Percentiles rank a stretch among this genome's conserved stretches.
Evolutionary conservation across 2,113 vertebrate species (phyloP).

Genomic region (Platycercus adscitus): DNA sequence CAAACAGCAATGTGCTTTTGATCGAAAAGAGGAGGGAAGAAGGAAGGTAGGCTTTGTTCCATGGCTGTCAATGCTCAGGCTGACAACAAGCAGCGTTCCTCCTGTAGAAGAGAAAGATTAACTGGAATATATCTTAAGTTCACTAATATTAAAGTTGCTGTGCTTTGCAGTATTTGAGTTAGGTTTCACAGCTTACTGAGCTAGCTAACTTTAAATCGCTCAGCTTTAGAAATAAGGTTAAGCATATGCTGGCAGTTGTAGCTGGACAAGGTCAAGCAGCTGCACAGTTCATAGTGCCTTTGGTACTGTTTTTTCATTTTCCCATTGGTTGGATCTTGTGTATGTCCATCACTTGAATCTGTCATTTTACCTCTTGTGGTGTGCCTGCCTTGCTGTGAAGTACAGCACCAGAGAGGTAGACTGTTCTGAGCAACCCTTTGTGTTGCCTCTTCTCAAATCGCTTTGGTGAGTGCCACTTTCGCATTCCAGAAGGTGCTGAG

Average conservation of each 20-base stretch:
- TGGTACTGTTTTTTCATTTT: background rate
- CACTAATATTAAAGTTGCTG: background rate
- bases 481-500: conserved; percentile 39
- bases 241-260: background rate
- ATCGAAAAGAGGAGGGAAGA: conserved; percentile 96
- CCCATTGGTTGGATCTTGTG: accelerated
- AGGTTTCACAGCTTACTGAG: background rate
- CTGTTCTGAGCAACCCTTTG: background rate
- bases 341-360: background rate
- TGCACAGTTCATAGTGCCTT: background rate
- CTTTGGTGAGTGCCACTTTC: conserved; percentile 22
- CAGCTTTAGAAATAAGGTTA: background rate
- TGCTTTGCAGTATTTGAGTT: background rate
- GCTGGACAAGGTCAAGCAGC: background rate
- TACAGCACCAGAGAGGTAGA: background rate
- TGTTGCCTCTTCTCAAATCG: background rate
- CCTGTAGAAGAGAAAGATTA: background rate
- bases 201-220: background rate
- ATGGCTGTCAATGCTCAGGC: background rate
- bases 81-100: background rate
- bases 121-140: background rate
- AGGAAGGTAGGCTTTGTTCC: conserved; percentile 84
- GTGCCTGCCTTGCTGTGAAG: background rate
- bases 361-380: background rate
- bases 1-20: conserved; percentile 98